A percentile compares a stretch with the other conserved stretches of the same genome.
Evolutionary conservation across 2,113 vertebrate genomes (phyloP).

Genomic region (Paraplagusia blochii): DNA sequence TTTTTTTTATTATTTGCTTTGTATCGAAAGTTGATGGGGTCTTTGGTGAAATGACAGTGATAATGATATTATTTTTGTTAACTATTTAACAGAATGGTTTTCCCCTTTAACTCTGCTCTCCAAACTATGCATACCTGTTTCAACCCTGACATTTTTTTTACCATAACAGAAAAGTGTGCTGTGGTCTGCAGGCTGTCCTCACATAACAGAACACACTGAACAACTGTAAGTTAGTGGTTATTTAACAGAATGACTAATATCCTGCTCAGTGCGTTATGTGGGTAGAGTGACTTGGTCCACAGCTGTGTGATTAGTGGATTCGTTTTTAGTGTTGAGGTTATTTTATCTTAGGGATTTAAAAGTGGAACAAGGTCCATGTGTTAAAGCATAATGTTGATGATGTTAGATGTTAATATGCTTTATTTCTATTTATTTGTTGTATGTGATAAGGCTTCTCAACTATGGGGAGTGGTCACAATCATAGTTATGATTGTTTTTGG

Average conservation of each 20-base stretch:
- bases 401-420: too few species aligned
- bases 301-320: conserved; percentile 26
- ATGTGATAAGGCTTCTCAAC: too few species aligned
- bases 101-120: too few species aligned
- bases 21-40: too few species aligned
- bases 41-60: too few species aligned
- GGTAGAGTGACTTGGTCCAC: conserved; percentile 24
- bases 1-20: too few species aligned
- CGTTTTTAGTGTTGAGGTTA: neutral
- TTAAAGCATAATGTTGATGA: too few species aligned
- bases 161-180: conserved; percentile 15
- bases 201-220: conserved; percentile 19
- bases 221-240: conserved; percentile 45
- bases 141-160: conserved; percentile 41
- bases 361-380: conserved; percentile 3
- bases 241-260: conserved; percentile 32
- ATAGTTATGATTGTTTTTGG: too few species aligned
- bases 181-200: conserved; percentile 13
- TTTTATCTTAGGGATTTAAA: conserved; percentile 14
- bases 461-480: too few species aligned
- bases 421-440: too few species aligned
- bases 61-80: too few species aligned
- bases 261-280: neutral
- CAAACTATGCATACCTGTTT: conserved; percentile 7
- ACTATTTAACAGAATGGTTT: too few species aligned